A percentile compares a stretch with the other conserved stretches of the same genome.
Conservation (phyloP, 2,113 vertebrate genomes). For the Solea senegalensis region DNA sequence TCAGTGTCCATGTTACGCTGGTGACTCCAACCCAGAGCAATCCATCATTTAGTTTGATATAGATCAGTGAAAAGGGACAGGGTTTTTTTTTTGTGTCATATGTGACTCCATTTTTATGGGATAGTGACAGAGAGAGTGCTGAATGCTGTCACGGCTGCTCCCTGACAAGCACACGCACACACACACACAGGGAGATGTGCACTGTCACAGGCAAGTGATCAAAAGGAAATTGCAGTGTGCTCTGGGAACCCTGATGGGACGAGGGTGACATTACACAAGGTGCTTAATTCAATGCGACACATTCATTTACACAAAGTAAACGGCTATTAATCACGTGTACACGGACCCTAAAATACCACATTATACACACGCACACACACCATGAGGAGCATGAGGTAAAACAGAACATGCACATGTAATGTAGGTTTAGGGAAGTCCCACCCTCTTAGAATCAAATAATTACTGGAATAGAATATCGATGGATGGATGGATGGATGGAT, state of each 20-base stretch:
- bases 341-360: conserved; percentile 45
- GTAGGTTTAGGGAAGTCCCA: neutral
- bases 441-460: too few species aligned
- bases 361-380: conserved; percentile 3
- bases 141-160: conserved; percentile 11
- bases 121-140: conserved; percentile 40
- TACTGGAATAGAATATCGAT: too few species aligned
- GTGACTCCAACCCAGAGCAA: conserved; percentile 35
- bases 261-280: conserved; percentile 61
- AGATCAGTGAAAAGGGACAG: conserved; percentile 22
- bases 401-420: conserved; percentile 32
- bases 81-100: conserved; percentile 4
- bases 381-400: conserved; percentile 32
- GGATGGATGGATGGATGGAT: too few species aligned
- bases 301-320: conserved; percentile 70
- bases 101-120: conserved; percentile 33
- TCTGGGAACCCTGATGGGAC: conserved; percentile 55
- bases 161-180: conserved; percentile 11
- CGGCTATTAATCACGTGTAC: conserved; percentile 58
- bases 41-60: conserved; percentile 44
- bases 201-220: conserved; percentile 52
- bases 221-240: conserved; percentile 57
- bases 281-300: conserved; percentile 64
- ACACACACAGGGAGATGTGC: conserved; percentile 23
- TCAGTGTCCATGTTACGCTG: conserved; percentile 21